Base-by-base conservation (phyloP, 2,113 vertebrate species). In the Nannobrachium achirus region DNA sequence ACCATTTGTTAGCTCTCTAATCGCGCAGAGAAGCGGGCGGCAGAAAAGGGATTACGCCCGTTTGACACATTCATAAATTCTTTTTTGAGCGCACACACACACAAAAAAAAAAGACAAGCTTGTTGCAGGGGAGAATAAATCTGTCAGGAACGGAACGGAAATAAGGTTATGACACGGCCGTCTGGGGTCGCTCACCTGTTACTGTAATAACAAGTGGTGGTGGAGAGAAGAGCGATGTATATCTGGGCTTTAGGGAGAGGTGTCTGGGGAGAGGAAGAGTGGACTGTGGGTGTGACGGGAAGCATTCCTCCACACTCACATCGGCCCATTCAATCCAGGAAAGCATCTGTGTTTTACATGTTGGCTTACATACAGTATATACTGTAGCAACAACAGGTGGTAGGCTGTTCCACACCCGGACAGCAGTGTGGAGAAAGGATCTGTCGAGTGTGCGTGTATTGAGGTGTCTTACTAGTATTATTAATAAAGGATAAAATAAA, bases 1-100 rank as follows among this genome's bases (percentile, higher is more conserved):
- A 78, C 20, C 75, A 70, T 72, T 77, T 79, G 56, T 75, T 49
- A 64, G 59, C 64, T 50, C 56, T 70, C 70, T 67, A 71, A 79
- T 73, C 61, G 2, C 18, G 52, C 15, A 10, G 52, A 57, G 49
- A 59, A 59, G 52, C 48, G 58, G 59, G 14, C 56, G n/a, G 25
- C 61, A 56, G 56, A 57, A 20, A 38, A 39, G 42, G 56, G 58
- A 82, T 78, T 71, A 74, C 70, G 60, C 58, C 10, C 25, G 62
- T 63, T 68, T 6, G 33, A 60, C 74, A 71, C 73, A 63, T 73
- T 73, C 44, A 61, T 69, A 46, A 50, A 33, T 33, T 33, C 3
- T 33, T 33, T 66, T 72, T 78, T 45, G 45, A 33, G 25, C 25
- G 3, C 25, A 4, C 25, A 33, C 25, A 0, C 25, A 33, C 25